Base-by-base conservation (phyloP, 2,113 vertebrate genomes). In the Nestor notabilis region DNA sequence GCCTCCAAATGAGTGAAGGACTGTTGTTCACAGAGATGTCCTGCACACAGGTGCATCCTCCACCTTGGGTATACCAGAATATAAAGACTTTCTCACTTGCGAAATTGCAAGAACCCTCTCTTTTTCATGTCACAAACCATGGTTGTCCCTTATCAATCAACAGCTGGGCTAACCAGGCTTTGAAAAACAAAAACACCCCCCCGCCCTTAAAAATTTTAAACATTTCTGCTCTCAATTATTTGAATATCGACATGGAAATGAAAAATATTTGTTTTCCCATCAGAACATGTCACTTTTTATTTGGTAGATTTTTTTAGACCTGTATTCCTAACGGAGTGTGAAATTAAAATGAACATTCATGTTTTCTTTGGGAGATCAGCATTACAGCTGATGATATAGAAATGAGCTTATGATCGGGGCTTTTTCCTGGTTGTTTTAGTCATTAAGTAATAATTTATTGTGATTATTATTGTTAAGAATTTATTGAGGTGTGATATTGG, bases 321-420 rank as follows among this genome's bases (percentile, higher is more conserved):
- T 87, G n/a, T 85, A 47, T 77, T 95, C 46, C 47, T 96, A 83
- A 77, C 81, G 50, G 37, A 87, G 39, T 78, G 24, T 92, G 50
- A 95, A 94, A 95, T 90, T 79, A 55, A 93, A 94, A 83, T 43
- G 56, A 87, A 49, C 49, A 55, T 49, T 84, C 13, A 7, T 80
- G 39, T 83, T 87, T 89, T 90, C 50, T 86, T 93, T 81, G 79
- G n/a, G 25, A n/a, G 49, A 63, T 24, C 49, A 92, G 17, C 37
- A 41, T 52, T 84, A 46, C 25, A 92, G 33, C 75, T 21, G 4
- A 11, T 87, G 17, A 18, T 71, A 49, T 60, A 77, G 53, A 90
- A 74, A 4, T 44, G 18, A 81, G 17, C 6, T 79, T 79, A 5
- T 52, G 23, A 94, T 41, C 8, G 39, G 14, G 21, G 60, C 12